Conservation (phyloP, 2,797 vertebrate species). For the Monodelphis domestica region DNA sequence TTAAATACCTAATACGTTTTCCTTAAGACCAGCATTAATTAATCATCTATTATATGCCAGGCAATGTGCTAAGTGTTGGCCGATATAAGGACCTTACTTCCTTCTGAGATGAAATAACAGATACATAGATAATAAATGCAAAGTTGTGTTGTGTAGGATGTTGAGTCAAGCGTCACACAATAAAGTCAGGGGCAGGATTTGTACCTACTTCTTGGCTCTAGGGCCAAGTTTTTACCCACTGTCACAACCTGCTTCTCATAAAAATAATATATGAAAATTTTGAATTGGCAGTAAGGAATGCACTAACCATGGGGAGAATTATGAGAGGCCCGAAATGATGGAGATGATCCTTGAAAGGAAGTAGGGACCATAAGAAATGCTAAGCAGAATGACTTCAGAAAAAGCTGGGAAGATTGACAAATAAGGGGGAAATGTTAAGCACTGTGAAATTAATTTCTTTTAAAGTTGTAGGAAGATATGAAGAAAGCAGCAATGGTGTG, state of each 20-base stretch:
- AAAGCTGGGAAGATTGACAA: too few species aligned
- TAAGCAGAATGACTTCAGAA: too few species aligned
- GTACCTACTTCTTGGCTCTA: background rate
- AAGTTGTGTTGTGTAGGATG: too few species aligned
- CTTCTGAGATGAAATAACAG: background rate
- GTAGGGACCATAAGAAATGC: too few species aligned
- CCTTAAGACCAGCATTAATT: background rate
- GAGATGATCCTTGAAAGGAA: background rate
- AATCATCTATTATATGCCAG: background rate
- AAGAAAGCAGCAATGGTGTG: background rate
- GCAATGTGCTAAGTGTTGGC: background rate
- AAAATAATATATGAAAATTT: background rate
- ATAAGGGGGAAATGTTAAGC: background rate
- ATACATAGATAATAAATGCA: background rate
- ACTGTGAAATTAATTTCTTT: constrained; percentile 9
- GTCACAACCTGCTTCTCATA: too few species aligned
- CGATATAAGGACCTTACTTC: background rate
- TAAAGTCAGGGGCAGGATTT: background rate
- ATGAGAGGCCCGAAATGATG: background rate
- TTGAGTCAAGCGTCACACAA: background rate
- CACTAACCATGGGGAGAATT: background rate
- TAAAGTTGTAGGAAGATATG: constrained; percentile 6
- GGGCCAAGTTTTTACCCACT: background rate
- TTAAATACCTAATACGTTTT: background rate
- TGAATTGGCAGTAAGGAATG: background rate